Percentiles rank a stretch among this genome's conserved stretches.
Conservation (phyloP, 2,888 invertebrate genomes). For the Andrena camellia region DNA sequence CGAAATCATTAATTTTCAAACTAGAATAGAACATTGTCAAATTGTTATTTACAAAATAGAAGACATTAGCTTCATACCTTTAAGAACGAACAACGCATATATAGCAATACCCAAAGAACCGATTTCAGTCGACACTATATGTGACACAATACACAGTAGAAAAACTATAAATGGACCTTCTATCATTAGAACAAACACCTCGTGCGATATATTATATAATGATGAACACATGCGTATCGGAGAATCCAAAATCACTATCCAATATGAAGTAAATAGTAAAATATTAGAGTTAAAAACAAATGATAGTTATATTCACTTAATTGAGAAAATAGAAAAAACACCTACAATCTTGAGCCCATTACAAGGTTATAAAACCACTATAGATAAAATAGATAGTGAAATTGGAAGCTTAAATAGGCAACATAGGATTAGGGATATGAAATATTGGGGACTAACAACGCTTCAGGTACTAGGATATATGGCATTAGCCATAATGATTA, state of each 20-base stretch:
- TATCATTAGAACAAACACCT: background rate
- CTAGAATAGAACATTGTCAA: background rate
- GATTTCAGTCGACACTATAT: background rate
- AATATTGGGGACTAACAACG: background rate
- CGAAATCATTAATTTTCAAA: background rate
- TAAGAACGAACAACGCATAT: background rate
- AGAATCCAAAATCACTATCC: no score
- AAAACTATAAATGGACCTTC: background rate
- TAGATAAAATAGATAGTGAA: background rate
- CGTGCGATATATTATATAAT: background rate
- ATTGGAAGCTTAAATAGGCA: background rate
- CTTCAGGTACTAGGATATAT: background rate
- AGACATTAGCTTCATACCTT: background rate
- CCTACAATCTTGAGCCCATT: background rate
- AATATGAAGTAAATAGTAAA: background rate
- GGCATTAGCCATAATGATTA: background rate
- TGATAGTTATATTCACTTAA: background rate
- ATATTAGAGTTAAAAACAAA: background rate
- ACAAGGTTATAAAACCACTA: background rate
- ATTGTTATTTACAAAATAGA: background rate
- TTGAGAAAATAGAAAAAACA: background rate
- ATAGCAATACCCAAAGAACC: background rate
- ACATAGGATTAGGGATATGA: background rate
- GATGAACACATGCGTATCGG: background rate
- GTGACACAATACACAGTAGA: background rate